Conservation (phyloP, 2,113 vertebrate genomes). For the Euleptes europaea region DNA sequence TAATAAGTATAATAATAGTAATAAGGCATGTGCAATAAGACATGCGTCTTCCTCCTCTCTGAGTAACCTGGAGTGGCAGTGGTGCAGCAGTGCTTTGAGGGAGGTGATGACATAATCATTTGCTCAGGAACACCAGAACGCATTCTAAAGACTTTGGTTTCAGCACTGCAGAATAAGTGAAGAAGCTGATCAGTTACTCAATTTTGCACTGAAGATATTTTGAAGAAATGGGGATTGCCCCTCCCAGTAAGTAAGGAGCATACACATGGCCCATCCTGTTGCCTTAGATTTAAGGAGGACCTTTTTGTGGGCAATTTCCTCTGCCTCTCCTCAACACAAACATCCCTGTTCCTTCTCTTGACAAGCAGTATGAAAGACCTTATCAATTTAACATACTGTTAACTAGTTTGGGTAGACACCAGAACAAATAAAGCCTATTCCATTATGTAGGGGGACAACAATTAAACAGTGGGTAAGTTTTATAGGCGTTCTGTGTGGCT, state of each 20-base stretch:
- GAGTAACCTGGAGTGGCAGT: neutral
- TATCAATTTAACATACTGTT: slow-evolving; percentile 16
- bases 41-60: neutral
- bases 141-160: neutral
- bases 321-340: neutral
- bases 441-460: neutral
- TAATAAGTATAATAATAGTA: no score
- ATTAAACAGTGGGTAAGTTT: neutral
- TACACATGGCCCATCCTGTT: neutral
- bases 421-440: slow-evolving; percentile 10
- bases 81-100: neutral
- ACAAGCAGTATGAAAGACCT: neutral
- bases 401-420: slow-evolving; percentile 1
- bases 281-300: neutral
- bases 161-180: neutral
- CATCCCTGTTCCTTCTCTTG: neutral
- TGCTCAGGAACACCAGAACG: neutral
- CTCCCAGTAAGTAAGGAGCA: neutral
- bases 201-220: neutral
- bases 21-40: neutral
- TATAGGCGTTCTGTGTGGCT: neutral
- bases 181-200: neutral
- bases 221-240: neutral
- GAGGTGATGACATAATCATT: slow-evolving; percentile 54
- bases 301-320: neutral